Percentiles rank a stretch among this genome's conserved stretches.
Conservation (phyloP, 2,797 vertebrate genomes). For the Pseudomugil gertrudae region DNA sequence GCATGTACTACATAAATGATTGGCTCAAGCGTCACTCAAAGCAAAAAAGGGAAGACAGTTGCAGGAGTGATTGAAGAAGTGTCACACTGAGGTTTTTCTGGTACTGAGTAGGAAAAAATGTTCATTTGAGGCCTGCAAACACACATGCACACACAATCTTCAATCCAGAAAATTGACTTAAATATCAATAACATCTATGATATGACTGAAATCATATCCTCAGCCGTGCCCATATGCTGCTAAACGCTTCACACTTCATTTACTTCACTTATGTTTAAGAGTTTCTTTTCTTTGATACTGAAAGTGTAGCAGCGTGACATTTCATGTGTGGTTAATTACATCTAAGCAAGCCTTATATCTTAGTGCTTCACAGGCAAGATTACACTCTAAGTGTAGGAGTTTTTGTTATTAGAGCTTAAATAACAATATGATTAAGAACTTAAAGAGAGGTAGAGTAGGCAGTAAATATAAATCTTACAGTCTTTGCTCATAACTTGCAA, state of each 20-base stretch:
- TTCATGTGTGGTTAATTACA: too few relatives aligned
- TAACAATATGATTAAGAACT: not conserved
- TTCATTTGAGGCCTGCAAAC: not conserved
- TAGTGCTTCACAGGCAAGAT: too few relatives aligned
- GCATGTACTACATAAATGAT: conserved; percentile 14
- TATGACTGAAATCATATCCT: conserved; percentile 18
- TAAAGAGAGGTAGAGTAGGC: not conserved
- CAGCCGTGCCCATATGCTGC: conserved; percentile 26
- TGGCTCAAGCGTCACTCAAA: too few relatives aligned
- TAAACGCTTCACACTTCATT: conserved; percentile 51
- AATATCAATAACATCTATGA: conserved; percentile 13
- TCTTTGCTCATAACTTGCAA: too few relatives aligned
- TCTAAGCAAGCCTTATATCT: conserved; percentile 6
- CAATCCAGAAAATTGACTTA: conserved; percentile 5
- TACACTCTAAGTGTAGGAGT: too few relatives aligned
- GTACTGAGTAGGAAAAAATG: not conserved
- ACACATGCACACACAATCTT: too few relatives aligned
- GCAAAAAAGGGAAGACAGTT: too few relatives aligned
- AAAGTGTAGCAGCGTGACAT: not conserved
- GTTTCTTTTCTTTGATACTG: not conserved
- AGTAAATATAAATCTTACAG: too few relatives aligned
- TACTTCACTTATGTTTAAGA: conserved; percentile 32
- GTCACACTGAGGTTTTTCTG: too few relatives aligned
- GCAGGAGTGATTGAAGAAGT: too few relatives aligned
- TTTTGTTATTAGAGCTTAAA: not conserved